Percentiles rank a stretch among this genome's conserved stretches.
These are phyloP conservation scores for Monochamus saltuarius DNA, from an alignment of 1,140 invertebrate species.

Conservation along the genomic window DNA sequence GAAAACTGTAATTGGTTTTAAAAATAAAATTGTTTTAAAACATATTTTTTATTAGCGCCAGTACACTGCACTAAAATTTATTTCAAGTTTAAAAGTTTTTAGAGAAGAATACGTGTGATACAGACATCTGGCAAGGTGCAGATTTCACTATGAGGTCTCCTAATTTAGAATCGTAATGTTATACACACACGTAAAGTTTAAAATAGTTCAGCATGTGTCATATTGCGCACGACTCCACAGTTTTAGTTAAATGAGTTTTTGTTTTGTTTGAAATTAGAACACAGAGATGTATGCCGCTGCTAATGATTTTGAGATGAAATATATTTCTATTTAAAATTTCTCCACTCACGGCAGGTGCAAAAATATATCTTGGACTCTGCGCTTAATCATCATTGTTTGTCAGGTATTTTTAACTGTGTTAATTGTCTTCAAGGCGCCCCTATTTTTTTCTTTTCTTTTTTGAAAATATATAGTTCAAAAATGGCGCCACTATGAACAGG, in stretches of 20 bases:
- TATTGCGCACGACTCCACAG: conserved; percentile 45
- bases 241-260: conserved; percentile 12
- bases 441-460: background rate
- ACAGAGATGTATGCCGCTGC: conserved; percentile 3
- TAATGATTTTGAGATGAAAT: background rate
- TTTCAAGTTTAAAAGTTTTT: background rate
- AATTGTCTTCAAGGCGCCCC: background rate
- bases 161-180: conserved; percentile 51
- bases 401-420: too few relatives aligned
- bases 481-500: background rate
- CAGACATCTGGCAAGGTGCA: conserved; percentile 30
- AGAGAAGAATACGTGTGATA: conserved; percentile 5
- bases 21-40: too few relatives aligned
- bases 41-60: too few relatives aligned
- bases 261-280: conserved; percentile 26
- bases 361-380: background rate
- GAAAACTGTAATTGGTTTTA: too few relatives aligned
- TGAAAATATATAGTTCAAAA: background rate
- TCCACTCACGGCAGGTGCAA: background rate
- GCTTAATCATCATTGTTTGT: background rate
- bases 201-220: conserved; percentile 49
- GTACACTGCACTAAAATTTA: background rate
- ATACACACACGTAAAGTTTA: conserved; percentile 46
- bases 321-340: background rate
- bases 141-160: conserved; percentile 30